Evolutionary conservation across 1,140 invertebrate species (phyloP), one percentile per base, ranked within the genome.

Genomic region (Matsumurasca onukii): DNA sequence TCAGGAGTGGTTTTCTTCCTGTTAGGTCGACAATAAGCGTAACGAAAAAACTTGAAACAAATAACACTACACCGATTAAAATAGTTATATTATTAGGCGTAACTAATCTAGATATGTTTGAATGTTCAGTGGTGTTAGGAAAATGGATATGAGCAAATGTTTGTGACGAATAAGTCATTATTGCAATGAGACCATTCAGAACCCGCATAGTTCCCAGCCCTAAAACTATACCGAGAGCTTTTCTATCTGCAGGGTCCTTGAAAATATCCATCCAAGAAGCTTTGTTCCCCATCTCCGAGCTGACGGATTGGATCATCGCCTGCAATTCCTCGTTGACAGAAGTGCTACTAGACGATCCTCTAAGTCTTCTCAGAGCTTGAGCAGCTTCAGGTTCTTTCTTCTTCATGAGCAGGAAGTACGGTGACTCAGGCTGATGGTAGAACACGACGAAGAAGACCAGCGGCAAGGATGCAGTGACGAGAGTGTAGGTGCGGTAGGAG

Each of bases 401-500:
- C 85, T 81, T 74, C 9, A 80, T 79, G 0, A 92, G 78, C 31
- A 89, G 80, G 70, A 85, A 92, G 67, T 87, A 88, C 0, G 94
- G 94, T 31, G 90, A 90, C 76, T 97, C 94, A 0, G 93, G 93
- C 81, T 94, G 89, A 51, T 86, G 85, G 12, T 85, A 66, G 80
- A 91, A 90, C 72, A 88, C 86, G 0, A 84, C 67, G 0, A 90
- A 73, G 77, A 92, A 90, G 0, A 86, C 45, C 0, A 86, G 72
- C 0, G 88, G 88, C 34, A 89, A 74, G 0, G 80, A 77, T 1
- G 86, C 79, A 69, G 88, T 89, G 1, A 84, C 77, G 69, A 89
- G 85, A 70, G 89, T 87, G 24, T 92, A 81, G 1, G 80, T 80
- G 25, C 80, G 76, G 79, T 94, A 94, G 0, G 81, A 80, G 0